Base-by-base conservation (phyloP, 2,888 invertebrate genomes). In the Ptychoptera albimana region DNA sequence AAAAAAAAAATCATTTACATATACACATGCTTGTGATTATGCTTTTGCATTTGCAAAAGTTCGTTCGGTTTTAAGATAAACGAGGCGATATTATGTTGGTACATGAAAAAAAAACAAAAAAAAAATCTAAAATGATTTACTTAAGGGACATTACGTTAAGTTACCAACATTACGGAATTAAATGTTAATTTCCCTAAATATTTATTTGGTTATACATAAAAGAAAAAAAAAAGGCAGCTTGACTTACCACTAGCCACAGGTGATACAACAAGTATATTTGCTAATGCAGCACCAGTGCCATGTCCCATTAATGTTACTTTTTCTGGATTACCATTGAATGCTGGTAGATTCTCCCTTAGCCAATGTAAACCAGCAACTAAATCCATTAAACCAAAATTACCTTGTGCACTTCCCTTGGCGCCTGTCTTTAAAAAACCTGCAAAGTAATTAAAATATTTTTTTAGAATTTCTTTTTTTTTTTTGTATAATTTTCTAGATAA, bases 281-380 rank as follows among this genome's bases (percentile, higher is more conserved):
- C 93, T 42, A 96, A 74, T 2, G 94, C 91, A 9, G 96, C 97
- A 7, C 98, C 98, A 29, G 92, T 89, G 29, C 93, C 91, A 63
- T 97, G 94, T 2, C 97, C 96, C 73, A 97, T 79, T 50, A 98
- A 69, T 1, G 94, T 94, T 48, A 98, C 84, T 52, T 84, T 76
- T 60, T 86, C 80, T 6, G 92, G 84, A 69, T 97, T 91, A 13
- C 97, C 97, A 15, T 93, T 93, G 61, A 98, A 97, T 2, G 87
- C 84, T 3, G 83, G 87, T 47, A 97, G 74, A 67, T 97, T 96
- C 63, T 92, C 91, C 56, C 87, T 77, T 45, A 98, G 74, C 96
- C 97, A 97, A 61, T 94, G 93, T 44, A 98, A 73, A 12, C 94
- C 96, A 15, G 94, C 94, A 48, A 93, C 85, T 51, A 89, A 71